A percentile compares a stretch with the other conserved stretches of the same genome.
phyloP scores from a whole-genome alignment of 2,797 vertebrate species.

The Numenius phaeopus region DNA sequence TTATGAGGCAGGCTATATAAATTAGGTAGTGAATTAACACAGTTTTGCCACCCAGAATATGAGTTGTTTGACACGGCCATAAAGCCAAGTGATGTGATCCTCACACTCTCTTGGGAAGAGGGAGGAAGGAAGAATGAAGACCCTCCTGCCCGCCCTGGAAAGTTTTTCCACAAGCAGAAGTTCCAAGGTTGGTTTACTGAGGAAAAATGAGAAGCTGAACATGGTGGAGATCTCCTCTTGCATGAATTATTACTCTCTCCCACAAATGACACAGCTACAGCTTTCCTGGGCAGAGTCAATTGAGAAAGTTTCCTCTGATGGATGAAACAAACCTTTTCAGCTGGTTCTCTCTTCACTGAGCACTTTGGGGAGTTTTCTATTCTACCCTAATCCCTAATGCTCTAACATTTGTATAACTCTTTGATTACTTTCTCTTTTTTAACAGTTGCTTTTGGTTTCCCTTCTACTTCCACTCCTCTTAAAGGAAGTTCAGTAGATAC shows the following conservation, averaged over 20 bases:
- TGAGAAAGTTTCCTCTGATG: background rate
- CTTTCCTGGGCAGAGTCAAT: background rate
- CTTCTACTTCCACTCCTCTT: background rate
- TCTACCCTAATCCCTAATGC: background rate
- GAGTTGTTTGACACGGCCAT: fast-evolving
- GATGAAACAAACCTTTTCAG: background rate
- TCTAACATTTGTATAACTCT: background rate
- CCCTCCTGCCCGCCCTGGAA: background rate
- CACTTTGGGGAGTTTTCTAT: background rate
- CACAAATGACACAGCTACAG: background rate
- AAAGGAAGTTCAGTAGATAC: background rate
- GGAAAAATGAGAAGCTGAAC: background rate
- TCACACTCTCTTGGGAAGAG: background rate
- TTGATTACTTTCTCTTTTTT: background rate
- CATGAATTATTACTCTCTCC: background rate
- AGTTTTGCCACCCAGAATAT: background rate
- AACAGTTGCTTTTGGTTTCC: background rate
- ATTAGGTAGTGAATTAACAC: background rate
- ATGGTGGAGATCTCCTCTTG: background rate
- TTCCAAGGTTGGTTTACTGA: background rate
- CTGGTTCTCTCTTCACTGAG: background rate
- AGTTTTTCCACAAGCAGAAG: background rate
- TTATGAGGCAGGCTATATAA: background rate
- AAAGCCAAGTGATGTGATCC: background rate
- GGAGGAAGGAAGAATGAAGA: background rate